Conservation (phyloP, 2,888 invertebrate genomes). For the Rhopalosiphum nymphaeae region DNA sequence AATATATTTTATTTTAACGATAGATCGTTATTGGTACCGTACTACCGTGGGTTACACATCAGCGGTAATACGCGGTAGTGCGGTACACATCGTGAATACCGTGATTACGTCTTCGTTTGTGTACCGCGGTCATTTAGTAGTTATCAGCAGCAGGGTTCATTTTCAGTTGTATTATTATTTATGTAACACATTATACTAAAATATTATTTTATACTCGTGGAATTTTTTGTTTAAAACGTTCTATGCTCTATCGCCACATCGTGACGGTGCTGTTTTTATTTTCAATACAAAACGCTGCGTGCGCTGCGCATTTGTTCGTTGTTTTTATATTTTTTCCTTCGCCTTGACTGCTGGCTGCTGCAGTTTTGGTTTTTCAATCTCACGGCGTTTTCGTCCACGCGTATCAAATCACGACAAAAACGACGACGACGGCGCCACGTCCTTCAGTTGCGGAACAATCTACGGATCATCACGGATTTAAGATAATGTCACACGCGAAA, state of each 20-base stretch:
- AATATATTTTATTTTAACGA: background rate
- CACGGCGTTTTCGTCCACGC: constrained; percentile 7
- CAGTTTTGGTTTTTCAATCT: constrained; percentile 23
- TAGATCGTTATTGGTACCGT: background rate
- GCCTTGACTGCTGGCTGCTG: constrained; percentile 51
- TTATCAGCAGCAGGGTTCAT: background rate
- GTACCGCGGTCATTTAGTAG: background rate
- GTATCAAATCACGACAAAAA: constrained; percentile 23
- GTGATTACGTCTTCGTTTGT: background rate
- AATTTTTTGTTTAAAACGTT: background rate
- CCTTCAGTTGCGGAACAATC: constrained; percentile 15
- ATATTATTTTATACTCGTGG: background rate
- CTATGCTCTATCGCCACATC: background rate
- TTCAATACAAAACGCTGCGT: background rate
- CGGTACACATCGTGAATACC: background rate
- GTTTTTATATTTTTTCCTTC: background rate
- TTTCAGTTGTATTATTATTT: background rate
- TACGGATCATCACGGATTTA: background rate
- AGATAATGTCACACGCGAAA: constrained; percentile 2
- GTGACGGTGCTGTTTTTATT: constrained; percentile 29
- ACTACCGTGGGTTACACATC: background rate
- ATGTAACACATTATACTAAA: background rate
- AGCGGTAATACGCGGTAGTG: background rate
- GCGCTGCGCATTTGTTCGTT: background rate
- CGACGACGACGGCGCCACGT: constrained; percentile 19